Evolutionary conservation across 2,797 vertebrate species (phyloP), one percentile per base, ranked within the genome.

Genomic region (Crypturellus tataupa): DNA sequence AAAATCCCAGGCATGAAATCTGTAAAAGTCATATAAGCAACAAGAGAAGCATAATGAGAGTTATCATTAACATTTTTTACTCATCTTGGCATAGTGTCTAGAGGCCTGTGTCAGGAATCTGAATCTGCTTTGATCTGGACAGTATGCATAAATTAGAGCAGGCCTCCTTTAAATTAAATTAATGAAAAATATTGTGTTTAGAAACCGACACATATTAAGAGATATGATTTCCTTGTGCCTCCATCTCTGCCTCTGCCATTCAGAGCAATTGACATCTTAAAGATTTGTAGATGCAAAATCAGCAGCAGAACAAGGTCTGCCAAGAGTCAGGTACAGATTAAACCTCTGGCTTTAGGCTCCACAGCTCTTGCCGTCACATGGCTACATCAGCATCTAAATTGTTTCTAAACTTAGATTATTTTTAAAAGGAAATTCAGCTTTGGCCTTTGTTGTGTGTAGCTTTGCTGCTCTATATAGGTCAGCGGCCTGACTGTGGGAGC

Each of bases 351-450:
- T 90, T 83, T 49, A 70, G 67, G 46, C 24, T 63, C 21, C 13
- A 17, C n/a, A 79, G 23, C 76, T 91, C 85, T 73, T 87, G 63
- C 67, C 77, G 51, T 56, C 85, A 81, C 42, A 87, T 2, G 3
- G 63, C 39, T 81, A 47, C 46, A 79, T 31, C 69, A 81, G 44
- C 71, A 90, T 80, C 75, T 72, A 80, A 91, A 78, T 83, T 86
- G 64, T 90, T 94, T 86, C 90, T 93, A 86, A 94, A 90, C 67
- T 94, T 90, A 73, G 87, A 70, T 73, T 86, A 88, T 84, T 94
- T 90, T 88, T 53, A 1, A 86, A 86, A 70, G 35, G 60, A 90
- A 84, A 39, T 77, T 89, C 35, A n/a, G 53, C 18, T 94, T 93
- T 88, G 73, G 23, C 63, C 56, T 91, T 79, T 63, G 67, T 67